Base-by-base conservation (phyloP, 2,113 vertebrate genomes). In the Numida meleagris region DNA sequence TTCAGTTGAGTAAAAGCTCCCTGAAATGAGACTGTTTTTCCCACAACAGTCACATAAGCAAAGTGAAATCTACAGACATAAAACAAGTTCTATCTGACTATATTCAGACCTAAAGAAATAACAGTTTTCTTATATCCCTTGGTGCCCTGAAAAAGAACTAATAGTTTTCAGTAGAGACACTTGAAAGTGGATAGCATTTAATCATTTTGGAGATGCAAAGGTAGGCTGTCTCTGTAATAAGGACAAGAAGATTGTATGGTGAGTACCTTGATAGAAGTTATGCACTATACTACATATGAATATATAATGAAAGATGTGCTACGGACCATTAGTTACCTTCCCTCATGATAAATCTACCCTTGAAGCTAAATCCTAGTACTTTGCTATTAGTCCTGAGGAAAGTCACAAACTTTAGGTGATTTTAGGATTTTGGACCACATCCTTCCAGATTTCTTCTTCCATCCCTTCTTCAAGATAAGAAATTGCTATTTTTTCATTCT, bases 241-340 rank as follows among this genome's bases (percentile, higher is more conserved):
- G 53, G 53, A 80, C 31, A 61, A 38, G 33, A 93, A 61, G 8
- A 24, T 20, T 72, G 10, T 7, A 6, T 15, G 29, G 6, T 51
- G 33, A 61, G 17, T 31, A 29, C 4, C 33, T 13, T 57, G 11
- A 33, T 65, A 43, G 53, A 72, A 61, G 29, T 68, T 68, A 18
- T 0, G 0, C 11, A 6, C 21, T 51, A 5, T 33, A 27, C 3
- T 55, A 14, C 6, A 10, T 6, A 18, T 18, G n/a, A 90, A 73
- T 80, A 70, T 65, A 31, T 48, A 58, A 34, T 62, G 11, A 23
- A 20, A 70, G n/a, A 65, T 11, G 4, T 43, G 25, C 53, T 88
- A 51, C 0, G 0, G 77, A 15, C 2, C 21, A 71, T 33, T 78
- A 40, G 8, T 72, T 67, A 68, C 2, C 58, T 89, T 23, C 11